These are phyloP conservation scores for Anableps anableps DNA, from an alignment of 2,797 vertebrate species.

Conservation along the genomic window DNA sequence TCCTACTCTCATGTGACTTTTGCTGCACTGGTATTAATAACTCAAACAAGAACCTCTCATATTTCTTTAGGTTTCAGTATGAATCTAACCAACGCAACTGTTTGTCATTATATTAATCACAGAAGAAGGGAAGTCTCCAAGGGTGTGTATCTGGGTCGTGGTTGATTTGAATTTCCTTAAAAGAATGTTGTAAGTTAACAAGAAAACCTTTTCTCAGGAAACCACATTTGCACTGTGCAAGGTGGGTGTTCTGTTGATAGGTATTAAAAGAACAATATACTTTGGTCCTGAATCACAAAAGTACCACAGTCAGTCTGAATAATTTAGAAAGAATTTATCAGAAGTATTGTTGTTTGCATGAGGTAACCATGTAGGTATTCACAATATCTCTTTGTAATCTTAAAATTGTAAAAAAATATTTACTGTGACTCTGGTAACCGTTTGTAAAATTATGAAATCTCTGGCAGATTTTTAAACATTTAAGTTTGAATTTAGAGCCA, in stretches of 20 bases:
- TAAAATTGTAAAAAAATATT: not conserved
- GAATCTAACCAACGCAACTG: not conserved
- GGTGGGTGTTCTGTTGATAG: not conserved
- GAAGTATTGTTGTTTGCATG: not conserved
- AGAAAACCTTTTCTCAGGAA: not conserved
- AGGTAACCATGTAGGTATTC: not conserved
- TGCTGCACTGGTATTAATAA: not conserved
- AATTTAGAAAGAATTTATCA: not conserved
- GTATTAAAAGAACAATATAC: not conserved
- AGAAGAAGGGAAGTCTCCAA: not conserved
- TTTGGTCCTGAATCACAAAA: not conserved
- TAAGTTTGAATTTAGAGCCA: not conserved
- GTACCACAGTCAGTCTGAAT: not conserved
- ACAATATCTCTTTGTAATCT: not conserved
- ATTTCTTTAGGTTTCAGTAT: not conserved
- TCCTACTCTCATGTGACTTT: not conserved
- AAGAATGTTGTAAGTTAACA: not conserved
- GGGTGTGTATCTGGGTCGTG: constrained; percentile 3
- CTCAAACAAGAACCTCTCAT: not conserved
- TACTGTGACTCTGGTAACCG: not conserved
- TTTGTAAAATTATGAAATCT: not conserved
- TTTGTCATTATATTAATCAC: not conserved
- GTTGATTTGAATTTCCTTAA: not conserved
- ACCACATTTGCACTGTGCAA: constrained; percentile 5
- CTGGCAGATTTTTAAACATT: not conserved